These are phyloP conservation scores for Andricus curvator DNA, from an alignment of 2,888 invertebrate species.

Conservation along the genomic window DNA sequence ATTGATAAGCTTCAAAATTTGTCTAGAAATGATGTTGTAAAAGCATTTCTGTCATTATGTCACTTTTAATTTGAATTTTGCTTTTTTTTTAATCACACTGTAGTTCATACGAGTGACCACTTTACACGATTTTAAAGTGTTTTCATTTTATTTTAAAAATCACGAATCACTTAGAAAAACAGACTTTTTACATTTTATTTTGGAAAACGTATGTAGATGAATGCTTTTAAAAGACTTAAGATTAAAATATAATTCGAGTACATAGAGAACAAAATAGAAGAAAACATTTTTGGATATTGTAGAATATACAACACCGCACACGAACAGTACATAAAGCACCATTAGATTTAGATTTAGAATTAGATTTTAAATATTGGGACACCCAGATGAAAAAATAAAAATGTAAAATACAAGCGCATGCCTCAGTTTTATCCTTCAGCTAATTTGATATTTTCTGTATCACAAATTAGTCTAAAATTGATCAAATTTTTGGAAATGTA, in stretches of 20 bases:
- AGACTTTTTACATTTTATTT: not conserved
- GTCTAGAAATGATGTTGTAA: not conserved
- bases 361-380: not conserved
- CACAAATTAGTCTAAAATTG: not conserved
- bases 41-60: not conserved
- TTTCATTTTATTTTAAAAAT: not conserved
- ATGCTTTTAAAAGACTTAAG: not conserved
- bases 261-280: no score
- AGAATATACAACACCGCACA: not conserved
- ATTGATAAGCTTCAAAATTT: not conserved
- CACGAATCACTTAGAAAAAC: not conserved
- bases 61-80: not conserved
- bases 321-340: not conserved
- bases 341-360: not conserved
- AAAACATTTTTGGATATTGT: not conserved
- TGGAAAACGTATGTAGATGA: not conserved
- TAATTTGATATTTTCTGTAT: not conserved
- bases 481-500: no score
- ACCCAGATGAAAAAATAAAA: not conserved
- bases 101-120: not conserved
- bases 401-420: slow-evolving; percentile 8
- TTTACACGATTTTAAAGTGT: not conserved
- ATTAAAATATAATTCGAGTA: not conserved
- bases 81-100: not conserved
- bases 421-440: slow-evolving; percentile 25